Evolutionary conservation across 2,113 vertebrate species (phyloP), one percentile per base, ranked within the genome.

Genomic region (Plestiodon gilberti): DNA sequence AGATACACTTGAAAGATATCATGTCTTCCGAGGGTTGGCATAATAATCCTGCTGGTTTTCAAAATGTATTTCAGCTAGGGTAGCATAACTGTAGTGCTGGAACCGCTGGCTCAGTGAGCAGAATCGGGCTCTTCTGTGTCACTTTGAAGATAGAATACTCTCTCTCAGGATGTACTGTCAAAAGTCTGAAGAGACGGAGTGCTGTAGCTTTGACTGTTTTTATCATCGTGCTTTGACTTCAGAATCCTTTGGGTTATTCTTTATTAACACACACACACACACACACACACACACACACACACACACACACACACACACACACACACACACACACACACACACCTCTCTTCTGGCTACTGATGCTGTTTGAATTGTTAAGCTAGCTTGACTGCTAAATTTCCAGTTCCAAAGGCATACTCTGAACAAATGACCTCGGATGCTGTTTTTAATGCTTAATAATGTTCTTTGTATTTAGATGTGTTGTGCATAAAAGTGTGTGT

Each of bases 131-230:
- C 70, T 28, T 85, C 25, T 65, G 6, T 95, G 92, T 95, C 94
- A 91, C 93, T 95, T 94, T 94, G 94, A 96, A 95, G 94, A 95
- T 93, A 93, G 94, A 95, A 90, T 91, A 86, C 25, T 87, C 84
- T 95, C 93, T 95, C 94, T 88, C 71, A 92, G 92, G 94, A 92
- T 77, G 33, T 52, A 57, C 81, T 95, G 95, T 95, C 95, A 95
- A 80, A 94, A 92, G 78, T 84, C 80, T 93, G 89, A 94, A 90
- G 91, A 90, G 76, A 91, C 89, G 83, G 38, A 93, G 82, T 77
- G 69, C 91, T 92, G 89, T 90, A 48, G 57, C 71, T 90, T 90
- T 92, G 92, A 91, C 90, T 94, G 52, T 86, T 93, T 92, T 90
- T 91, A 92, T 82, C 86, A 84, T 81, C 95, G 79, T 93, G 81